Evolutionary conservation across 1,140 invertebrate genomes (phyloP).

Genomic region (Danaus melanippus): DNA sequence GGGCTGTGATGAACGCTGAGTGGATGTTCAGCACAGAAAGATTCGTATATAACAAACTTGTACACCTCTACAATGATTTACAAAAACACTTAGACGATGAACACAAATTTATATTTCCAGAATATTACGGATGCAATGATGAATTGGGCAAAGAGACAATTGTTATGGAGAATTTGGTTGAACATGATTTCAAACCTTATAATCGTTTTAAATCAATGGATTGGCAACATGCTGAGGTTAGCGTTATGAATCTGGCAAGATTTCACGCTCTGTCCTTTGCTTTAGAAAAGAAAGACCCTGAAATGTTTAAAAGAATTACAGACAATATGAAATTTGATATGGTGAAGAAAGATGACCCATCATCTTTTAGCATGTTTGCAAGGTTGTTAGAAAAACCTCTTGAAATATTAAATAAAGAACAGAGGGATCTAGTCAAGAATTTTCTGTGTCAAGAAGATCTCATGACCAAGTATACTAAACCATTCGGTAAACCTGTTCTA

Average conservation of each 20-base stretch:
- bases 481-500: conserved; percentile 28
- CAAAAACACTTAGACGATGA: conserved; percentile 29
- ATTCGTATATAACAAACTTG: conserved; percentile 36
- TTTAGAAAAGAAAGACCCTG: conserved; percentile 17
- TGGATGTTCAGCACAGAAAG: conserved; percentile 36
- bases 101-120: conserved; percentile 36
- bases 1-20: conserved; percentile 26
- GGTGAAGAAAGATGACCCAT: conserved; percentile 7
- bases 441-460: conserved; percentile 12
- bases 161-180: conserved; percentile 39
- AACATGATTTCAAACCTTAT: conserved; percentile 28
- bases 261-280: conserved; percentile 40
- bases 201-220: conserved; percentile 32
- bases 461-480: conserved; percentile 16
- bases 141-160: conserved; percentile 31
- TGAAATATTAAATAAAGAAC: conserved; percentile 9
- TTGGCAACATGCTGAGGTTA: conserved; percentile 32
- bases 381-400: conserved; percentile 4
- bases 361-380: no score
- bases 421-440: conserved; percentile 21
- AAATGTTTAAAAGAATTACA: conserved; percentile 18
- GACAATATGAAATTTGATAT: conserved; percentile 7
- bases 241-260: conserved; percentile 30
- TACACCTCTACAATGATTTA: conserved; percentile 30
- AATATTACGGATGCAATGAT: conserved; percentile 30